Percentiles rank a stretch among this genome's conserved stretches.
Conservation (phyloP, 2,113 vertebrate species). For the Pardalotus punctatus region DNA sequence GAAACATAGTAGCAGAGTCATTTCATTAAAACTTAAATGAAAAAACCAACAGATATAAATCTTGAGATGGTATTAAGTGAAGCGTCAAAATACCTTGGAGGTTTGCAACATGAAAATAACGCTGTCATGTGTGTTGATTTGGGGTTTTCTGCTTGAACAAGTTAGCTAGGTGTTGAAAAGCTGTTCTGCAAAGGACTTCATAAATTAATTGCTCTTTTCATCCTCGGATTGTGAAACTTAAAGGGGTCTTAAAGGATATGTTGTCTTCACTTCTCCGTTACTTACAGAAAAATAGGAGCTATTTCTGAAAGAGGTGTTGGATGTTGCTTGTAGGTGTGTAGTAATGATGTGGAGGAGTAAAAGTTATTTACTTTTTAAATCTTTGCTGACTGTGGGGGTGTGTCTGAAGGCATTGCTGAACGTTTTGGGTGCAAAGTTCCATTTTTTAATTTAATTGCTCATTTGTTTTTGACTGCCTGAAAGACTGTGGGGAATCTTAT, state of each 20-base stretch:
- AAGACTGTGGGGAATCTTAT: background rate
- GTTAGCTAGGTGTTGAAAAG: background rate
- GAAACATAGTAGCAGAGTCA: background rate
- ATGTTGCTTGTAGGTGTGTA: conserved; percentile 6
- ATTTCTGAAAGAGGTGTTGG: conserved; percentile 7
- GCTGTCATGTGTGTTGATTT: background rate
- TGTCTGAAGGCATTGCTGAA: conserved; percentile 37
- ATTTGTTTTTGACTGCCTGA: conserved; percentile 23
- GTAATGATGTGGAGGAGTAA: conserved; percentile 38
- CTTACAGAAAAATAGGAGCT: background rate
- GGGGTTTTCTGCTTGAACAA: conserved; percentile 26
- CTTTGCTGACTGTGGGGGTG: conserved; percentile 17
- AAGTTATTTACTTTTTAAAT: conserved; percentile 44
- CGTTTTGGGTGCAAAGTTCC: conserved; percentile 26
- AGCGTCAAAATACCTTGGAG: background rate
- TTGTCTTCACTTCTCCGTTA: background rate
- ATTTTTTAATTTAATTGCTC: conserved; percentile 27
- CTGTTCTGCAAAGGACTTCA: background rate
- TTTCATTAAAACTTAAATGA: conserved; percentile 27
- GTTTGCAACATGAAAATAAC: background rate
- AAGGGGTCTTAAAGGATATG: background rate
- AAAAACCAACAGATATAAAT: conserved; percentile 12
- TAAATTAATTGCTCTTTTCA: conserved; percentile 35
- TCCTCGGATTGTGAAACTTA: background rate
- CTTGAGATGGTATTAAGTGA: background rate